Conservation (phyloP, 2,797 vertebrate genomes). For the Mastacembelus armatus region DNA sequence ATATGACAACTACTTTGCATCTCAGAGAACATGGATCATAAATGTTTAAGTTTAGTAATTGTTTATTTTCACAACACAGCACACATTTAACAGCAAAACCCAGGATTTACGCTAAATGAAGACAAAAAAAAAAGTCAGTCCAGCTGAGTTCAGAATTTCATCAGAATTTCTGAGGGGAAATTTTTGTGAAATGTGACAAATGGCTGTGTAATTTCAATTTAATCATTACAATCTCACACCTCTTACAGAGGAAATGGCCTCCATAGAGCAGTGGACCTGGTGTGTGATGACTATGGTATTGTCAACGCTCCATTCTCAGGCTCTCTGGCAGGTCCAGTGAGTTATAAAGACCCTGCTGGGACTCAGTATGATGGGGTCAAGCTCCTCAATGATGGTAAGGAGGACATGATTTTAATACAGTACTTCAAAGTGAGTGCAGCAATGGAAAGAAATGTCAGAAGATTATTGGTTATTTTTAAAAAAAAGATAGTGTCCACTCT, state of each 20-base stretch:
- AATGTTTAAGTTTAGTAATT: not conserved
- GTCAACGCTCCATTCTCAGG: constrained; percentile 85
- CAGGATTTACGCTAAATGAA: not conserved
- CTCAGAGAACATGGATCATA: not conserved
- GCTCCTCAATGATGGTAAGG: constrained; percentile 78
- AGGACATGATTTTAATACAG: not conserved
- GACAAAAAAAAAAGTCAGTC: too few relatives aligned
- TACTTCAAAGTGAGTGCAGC: not conserved
- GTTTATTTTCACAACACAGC: not conserved
- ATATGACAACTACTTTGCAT: not conserved
- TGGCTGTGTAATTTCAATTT: constrained; percentile 1
- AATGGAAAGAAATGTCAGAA: not conserved
- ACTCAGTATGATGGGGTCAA: constrained; percentile 85
- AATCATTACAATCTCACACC: too few relatives aligned
- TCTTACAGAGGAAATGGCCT: constrained; percentile 51
- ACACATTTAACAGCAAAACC: not conserved
- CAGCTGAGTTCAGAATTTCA: too few relatives aligned
- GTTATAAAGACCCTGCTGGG: constrained; percentile 70
- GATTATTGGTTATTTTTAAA: not conserved
- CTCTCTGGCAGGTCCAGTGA: constrained; percentile 78
- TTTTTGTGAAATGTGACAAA: constrained; percentile 10
- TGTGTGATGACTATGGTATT: constrained; percentile 72
- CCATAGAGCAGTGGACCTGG: constrained; percentile 73
- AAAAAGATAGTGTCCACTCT: too few relatives aligned
- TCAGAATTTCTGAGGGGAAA: not conserved